Evolutionary conservation across 1,140 invertebrate species (phyloP).

Genomic region (Augochlora pura): DNA sequence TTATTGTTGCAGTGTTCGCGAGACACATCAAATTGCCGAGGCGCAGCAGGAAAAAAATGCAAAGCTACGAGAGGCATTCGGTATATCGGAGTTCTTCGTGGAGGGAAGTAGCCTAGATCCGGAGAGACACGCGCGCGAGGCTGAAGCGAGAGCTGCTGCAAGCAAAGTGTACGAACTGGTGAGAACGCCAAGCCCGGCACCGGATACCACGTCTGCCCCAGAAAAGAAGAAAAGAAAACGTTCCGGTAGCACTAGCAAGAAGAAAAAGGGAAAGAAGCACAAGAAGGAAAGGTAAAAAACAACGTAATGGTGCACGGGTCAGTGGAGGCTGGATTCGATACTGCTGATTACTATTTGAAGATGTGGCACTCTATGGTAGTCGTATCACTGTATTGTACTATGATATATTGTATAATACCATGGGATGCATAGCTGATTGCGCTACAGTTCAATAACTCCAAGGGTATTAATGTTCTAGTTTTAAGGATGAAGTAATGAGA

Average conservation of each 20-base stretch:
- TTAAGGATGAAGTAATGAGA: too few relatives aligned
- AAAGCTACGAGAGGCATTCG: constrained; percentile 94
- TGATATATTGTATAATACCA: constrained; percentile 16
- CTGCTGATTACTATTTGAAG: neutral
- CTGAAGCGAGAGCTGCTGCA: constrained; percentile 83
- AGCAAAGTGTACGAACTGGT: constrained; percentile 81
- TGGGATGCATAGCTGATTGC: neutral
- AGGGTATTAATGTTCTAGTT: too few relatives aligned
- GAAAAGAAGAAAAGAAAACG: constrained; percentile 74
- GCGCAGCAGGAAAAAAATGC: constrained; percentile 98
- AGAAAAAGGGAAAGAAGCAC: constrained; percentile 77
- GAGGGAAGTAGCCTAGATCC: constrained; percentile 96
- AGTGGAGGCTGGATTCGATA: constrained; percentile 71
- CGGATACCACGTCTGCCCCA: constrained; percentile 47
- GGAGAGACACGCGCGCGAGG: constrained; percentile 89
- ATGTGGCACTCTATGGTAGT: neutral
- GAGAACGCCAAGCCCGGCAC: constrained; percentile 70
- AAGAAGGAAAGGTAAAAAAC: constrained; percentile 75
- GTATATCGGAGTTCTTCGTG: constrained; percentile 95
- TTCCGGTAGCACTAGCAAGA: constrained; percentile 71
- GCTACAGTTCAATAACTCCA: neutral
- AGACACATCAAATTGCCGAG: constrained; percentile 97
- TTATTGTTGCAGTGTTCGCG: constrained; percentile 86
- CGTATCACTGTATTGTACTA: constrained; percentile 31
- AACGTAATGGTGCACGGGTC: constrained; percentile 64